Evolutionary conservation across 2,888 invertebrate species (phyloP).

Genomic region (Campopleginae sp.): DNA sequence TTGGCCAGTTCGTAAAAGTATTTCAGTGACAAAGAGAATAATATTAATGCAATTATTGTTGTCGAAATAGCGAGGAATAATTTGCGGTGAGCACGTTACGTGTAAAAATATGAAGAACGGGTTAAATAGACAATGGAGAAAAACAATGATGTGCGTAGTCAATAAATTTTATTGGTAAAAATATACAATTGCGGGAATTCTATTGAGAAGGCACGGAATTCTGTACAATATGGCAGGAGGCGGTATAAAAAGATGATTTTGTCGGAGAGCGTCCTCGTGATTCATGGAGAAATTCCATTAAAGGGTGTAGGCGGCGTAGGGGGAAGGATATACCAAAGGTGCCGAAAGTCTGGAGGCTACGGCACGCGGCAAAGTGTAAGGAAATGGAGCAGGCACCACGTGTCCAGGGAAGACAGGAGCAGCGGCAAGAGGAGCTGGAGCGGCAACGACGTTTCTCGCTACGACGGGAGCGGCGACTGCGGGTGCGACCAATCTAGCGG

Average conservation of each 20-base stretch:
- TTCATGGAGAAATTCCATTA: slow-evolving; percentile 28
- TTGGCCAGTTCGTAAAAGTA: slow-evolving; percentile 8
- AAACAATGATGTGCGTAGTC: slow-evolving; percentile 15
- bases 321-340: slow-evolving; percentile 67
- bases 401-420: neutral
- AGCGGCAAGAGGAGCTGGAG: slow-evolving; percentile 40
- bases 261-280: neutral
- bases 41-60: slow-evolving; percentile 10
- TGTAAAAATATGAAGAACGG: neutral
- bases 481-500: slow-evolving; percentile 65
- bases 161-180: slow-evolving; percentile 60
- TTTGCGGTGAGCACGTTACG: neutral
- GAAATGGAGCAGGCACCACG: slow-evolving; percentile 58
- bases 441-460: slow-evolving; percentile 62
- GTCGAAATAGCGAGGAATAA: neutral
- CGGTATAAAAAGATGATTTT: slow-evolving; percentile 40
- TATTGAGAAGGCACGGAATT: slow-evolving; percentile 4
- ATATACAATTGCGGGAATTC: slow-evolving; percentile 34
- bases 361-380: slow-evolving; percentile 75
- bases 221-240: slow-evolving; percentile 38
- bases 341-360: slow-evolving; percentile 75
- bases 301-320: slow-evolving; percentile 61
- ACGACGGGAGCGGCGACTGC: slow-evolving; percentile 68
- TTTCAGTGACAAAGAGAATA: neutral
- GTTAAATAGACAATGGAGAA: neutral